Evolutionary conservation across 2,113 vertebrate species (phyloP), one percentile per base, ranked within the genome.

Genomic region (Mormoops blainvillei): DNA sequence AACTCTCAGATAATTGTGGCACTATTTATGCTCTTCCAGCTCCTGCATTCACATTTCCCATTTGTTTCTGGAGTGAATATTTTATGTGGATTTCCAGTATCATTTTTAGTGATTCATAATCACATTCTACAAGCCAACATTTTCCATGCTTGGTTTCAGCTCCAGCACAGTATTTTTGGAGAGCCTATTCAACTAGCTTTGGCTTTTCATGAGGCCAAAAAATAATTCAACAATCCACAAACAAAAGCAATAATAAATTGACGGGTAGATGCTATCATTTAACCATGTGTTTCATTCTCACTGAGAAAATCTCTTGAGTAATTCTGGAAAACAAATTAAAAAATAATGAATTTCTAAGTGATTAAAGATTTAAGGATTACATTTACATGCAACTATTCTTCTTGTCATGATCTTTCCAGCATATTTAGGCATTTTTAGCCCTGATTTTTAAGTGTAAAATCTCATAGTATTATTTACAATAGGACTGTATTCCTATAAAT

Each of bases 251-350:
- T 58, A 97, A 95, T 91, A 95, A 96, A 95, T 92, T 93, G 78
- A 45, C 94, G 85, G 80, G 16, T 95, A 92, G 54, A 94, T 97
- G 83, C 61, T 91, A n/a, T 92, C 70, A 86, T 82, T 96, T 86
- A 93, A 80, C 68, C 94, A 95, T 87, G 91, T 91, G 48, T 95
- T 97, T 97, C 93, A 73, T 94, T 97, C 84, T 91, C 41, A 87
- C 92, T 87, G 73, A 95, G 86, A 92, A 93, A 89, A 92, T 94
- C 94, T 96, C 94, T 65, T 45, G 94, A 50, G 82, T 96, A 89
- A 96, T 96, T 96, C 91, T 91, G 82, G 24, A 87, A 97, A 97
- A 91, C 61, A 96, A 94, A 97, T 94, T 70, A 89, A 96, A 96
- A 95, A 93, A 68, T 93, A 94, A 96, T 95, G 83, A 91, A 96